phyloP scores from a whole-genome alignment of 2,888 invertebrate species.

The Eustalomyia histrio region DNA sequence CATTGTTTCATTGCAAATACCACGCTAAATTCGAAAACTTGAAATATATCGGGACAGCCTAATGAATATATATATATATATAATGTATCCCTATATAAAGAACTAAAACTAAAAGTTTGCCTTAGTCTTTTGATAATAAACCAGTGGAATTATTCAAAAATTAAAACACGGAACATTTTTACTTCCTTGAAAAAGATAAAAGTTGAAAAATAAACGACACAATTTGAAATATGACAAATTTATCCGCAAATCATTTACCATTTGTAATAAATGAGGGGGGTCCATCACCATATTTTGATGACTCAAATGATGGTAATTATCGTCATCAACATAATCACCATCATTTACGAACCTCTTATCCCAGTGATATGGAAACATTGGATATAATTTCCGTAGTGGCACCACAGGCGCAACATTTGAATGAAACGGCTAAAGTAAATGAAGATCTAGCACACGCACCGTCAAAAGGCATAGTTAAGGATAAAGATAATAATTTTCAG shows the following conservation, averaged over 20 bases:
- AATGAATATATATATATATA: no score
- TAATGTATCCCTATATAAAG: constrained; percentile 23
- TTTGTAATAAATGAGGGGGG: constrained; percentile 75
- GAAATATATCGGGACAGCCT: no score
- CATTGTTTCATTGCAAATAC: no score
- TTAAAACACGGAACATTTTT: not conserved
- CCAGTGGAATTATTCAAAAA: not conserved
- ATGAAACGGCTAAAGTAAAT: constrained; percentile 68
- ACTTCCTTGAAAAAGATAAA: constrained; percentile 47
- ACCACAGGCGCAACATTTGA: constrained; percentile 72
- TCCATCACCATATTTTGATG: constrained; percentile 74
- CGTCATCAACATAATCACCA: constrained; percentile 72
- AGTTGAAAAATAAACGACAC: not conserved
- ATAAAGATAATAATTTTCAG: constrained; percentile 83
- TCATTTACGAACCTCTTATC: constrained; percentile 38
- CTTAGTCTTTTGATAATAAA: constrained; percentile 18
- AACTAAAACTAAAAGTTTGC: constrained; percentile 15
- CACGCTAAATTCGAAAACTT: no score
- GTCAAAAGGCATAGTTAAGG: constrained; percentile 45
- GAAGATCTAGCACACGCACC: constrained; percentile 59
- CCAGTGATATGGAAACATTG: constrained; percentile 73
- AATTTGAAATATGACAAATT: constrained; percentile 71
- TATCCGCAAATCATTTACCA: constrained; percentile 66
- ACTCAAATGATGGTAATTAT: constrained; percentile 75
- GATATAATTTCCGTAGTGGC: constrained; percentile 73